A percentile compares a stretch with the other conserved stretches of the same genome.
Evolutionary conservation across 2,888 invertebrate species (phyloP).

Genomic region (Drosophila quasianomalipes): DNA sequence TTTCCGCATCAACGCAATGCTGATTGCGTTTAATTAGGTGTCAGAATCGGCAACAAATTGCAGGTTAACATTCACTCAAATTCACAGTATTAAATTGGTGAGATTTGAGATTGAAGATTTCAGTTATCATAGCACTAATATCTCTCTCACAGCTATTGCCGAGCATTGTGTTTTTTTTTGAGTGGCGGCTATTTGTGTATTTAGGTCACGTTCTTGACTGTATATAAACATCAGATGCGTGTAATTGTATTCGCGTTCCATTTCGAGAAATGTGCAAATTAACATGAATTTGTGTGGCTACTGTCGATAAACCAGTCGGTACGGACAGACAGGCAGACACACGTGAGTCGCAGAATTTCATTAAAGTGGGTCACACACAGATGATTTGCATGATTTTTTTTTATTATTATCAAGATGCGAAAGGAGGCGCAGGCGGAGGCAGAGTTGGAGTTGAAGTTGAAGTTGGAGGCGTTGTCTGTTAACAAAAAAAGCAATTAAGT

Average conservation of each 20-base stretch:
- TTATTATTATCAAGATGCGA: not conserved
- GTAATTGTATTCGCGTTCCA: conserved; percentile 68
- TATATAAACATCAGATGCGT: conserved; percentile 36
- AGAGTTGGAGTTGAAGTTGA: not conserved
- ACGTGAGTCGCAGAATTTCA: conserved; percentile 54
- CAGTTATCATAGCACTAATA: conserved; percentile 25
- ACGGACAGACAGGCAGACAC: conserved; percentile 21
- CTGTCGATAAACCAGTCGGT: conserved; percentile 50
- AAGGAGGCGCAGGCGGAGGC: not conserved
- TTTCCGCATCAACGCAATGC: conserved; percentile 49
- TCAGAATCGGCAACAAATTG: conserved; percentile 52
- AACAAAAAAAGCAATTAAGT: conserved; percentile 66
- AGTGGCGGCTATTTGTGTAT: conserved; percentile 68
- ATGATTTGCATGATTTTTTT: conserved; percentile 72
- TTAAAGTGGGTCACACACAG: conserved; percentile 65
- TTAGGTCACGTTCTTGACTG: conserved; percentile 76
- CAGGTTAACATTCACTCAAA: conserved; percentile 22
- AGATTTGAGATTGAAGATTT: conserved; percentile 36
- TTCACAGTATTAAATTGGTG: conserved; percentile 24
- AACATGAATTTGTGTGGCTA: conserved; percentile 73
- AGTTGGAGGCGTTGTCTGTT: conserved; percentile 27
- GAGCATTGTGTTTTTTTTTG: conserved; percentile 13
- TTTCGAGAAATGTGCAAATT: conserved; percentile 74
- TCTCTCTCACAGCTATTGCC: conserved; percentile 36
- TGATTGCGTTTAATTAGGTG: conserved; percentile 70